These are phyloP conservation scores for Festucalex cinctus DNA, from an alignment of 2,113 vertebrate genomes.

Conservation along the genomic window DNA sequence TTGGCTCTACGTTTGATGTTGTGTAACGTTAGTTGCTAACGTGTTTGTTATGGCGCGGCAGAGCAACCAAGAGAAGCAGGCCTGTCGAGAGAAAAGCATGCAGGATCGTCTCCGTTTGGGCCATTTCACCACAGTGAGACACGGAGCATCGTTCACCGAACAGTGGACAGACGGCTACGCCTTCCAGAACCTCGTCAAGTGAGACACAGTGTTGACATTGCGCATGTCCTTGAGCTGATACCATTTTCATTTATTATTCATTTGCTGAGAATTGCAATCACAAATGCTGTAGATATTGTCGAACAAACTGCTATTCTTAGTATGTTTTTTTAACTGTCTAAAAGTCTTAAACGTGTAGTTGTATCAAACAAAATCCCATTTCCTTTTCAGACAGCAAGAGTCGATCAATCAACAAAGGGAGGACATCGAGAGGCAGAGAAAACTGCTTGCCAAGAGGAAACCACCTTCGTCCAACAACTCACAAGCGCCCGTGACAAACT, in stretches of 20 bases:
- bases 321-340: not conserved
- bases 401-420: constrained; percentile 98
- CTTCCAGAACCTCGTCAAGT: constrained; percentile 99
- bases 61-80: constrained; percentile 97
- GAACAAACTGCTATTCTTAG: not conserved
- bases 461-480: constrained; percentile 90
- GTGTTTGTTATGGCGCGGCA: constrained; percentile 52
- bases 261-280: not conserved
- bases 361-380: not conserved
- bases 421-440: constrained; percentile 98
- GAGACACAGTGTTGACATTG: constrained; percentile 41
- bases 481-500: constrained; percentile 90
- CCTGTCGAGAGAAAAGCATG: constrained; percentile 99
- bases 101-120: constrained; percentile 96
- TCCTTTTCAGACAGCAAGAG: constrained; percentile 86
- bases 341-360: not conserved
- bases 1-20: not conserved
- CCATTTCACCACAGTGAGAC: constrained; percentile 98
- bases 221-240: not conserved
- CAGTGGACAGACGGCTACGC: constrained; percentile 99
- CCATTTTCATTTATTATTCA: not conserved
- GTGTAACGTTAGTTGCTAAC: not conserved
- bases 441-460: constrained; percentile 96
- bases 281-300: not conserved
- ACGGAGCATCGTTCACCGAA: constrained; percentile 98